Percentiles rank a stretch among this genome's conserved stretches.
These are phyloP conservation scores for Porites divaricata DNA, from an alignment of 92 coral and sea anemone species.

Conservation along the genomic window DNA sequence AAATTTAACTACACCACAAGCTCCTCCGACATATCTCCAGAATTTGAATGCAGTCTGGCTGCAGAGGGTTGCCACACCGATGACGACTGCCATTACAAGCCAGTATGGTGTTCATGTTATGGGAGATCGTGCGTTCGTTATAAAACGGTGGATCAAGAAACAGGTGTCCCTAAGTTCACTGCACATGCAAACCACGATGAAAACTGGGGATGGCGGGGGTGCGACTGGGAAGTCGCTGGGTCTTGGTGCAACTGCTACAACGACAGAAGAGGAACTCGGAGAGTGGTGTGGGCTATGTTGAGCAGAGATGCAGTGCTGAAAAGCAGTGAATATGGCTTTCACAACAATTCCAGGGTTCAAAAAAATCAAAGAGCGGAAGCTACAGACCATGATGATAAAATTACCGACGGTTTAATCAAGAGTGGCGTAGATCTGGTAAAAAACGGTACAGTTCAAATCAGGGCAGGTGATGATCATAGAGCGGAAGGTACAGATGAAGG, in stretches of 20 bases:
- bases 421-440: too few relatives aligned
- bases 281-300: not conserved
- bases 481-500: too few relatives aligned
- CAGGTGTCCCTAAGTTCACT: not conserved
- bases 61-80: not conserved
- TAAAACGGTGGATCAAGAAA: not conserved
- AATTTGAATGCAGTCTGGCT: not conserved
- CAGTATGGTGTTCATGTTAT: not conserved
- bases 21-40: not conserved
- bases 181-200: not conserved
- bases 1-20: not conserved
- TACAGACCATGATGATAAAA: too few relatives aligned
- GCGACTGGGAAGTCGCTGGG: not conserved
- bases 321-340: not conserved
- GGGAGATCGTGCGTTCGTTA: not conserved
- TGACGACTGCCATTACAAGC: not conserved
- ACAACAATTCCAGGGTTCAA: too few relatives aligned
- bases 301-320: not conserved
- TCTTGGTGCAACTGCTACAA: not conserved
- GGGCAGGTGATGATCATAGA: too few relatives aligned
- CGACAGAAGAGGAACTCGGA: not conserved
- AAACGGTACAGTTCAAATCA: too few relatives aligned
- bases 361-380: too few relatives aligned
- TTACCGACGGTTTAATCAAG: too few relatives aligned
- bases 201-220: not conserved